Conservation (phyloP, 2,113 vertebrate genomes). For the Oncorhynchus masou region DNA sequence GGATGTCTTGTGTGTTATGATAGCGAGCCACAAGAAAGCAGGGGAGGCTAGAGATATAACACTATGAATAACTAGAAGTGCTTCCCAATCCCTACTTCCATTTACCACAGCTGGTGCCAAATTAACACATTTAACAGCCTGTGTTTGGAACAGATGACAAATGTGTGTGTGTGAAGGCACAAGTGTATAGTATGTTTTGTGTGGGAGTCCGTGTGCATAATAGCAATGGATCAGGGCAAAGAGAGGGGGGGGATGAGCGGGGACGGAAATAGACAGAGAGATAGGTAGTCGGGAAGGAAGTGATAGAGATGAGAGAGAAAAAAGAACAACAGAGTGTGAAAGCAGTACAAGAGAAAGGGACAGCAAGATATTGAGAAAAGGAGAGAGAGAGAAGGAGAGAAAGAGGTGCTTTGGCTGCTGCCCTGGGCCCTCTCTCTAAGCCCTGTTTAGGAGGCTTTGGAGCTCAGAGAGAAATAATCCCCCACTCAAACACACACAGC, state of each 20-base stretch:
- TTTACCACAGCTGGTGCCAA: conserved; percentile 75
- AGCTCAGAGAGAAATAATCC: conserved; percentile 77
- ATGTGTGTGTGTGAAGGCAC: conserved; percentile 43
- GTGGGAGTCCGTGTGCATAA: conserved; percentile 63
- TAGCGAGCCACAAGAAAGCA: neutral
- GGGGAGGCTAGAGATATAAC: neutral
- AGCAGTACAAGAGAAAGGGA: neutral
- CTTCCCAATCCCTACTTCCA: conserved; percentile 61
- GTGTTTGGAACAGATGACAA: conserved; percentile 74
- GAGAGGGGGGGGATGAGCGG: conserved; percentile 20
- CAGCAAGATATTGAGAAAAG: conserved; percentile 2
- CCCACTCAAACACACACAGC: conserved; percentile 70
- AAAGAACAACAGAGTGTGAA: neutral
- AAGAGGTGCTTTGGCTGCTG: conserved; percentile 69
- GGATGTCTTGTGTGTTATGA: conserved; percentile 38
- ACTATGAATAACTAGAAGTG: conserved; percentile 53
- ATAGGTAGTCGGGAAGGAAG: no score
- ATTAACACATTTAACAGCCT: conserved; percentile 75
- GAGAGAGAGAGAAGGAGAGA: conserved; percentile 29
- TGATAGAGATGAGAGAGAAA: no score
- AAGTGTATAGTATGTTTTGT: conserved; percentile 57
- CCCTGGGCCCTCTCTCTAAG: conserved; percentile 76
- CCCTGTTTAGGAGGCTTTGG: conserved; percentile 76
- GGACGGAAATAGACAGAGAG: no score
- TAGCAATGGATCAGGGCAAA: conserved; percentile 60